These are phyloP conservation scores for Scarus forsteni DNA, from an alignment of 2,797 vertebrate genomes.

Conservation along the genomic window DNA sequence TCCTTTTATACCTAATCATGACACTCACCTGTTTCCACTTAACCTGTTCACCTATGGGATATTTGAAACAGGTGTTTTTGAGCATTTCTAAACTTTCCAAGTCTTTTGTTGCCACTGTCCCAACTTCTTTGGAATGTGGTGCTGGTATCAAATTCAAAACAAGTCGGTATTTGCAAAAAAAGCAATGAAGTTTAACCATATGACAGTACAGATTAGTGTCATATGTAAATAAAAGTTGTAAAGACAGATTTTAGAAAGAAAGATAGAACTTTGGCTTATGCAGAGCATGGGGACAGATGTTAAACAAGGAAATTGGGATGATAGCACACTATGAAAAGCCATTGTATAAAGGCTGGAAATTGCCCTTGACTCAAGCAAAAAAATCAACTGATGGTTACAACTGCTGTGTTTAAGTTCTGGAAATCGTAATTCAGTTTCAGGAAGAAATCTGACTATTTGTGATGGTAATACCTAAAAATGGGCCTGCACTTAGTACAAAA, in stretches of 20 bases:
- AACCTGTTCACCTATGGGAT: too few relatives aligned
- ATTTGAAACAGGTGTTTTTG: too few relatives aligned
- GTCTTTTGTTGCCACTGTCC: too few relatives aligned
- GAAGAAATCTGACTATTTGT: conserved; percentile 10
- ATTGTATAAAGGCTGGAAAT: conserved; percentile 64
- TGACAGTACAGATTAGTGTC: conserved; percentile 21
- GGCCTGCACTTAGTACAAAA: too few relatives aligned
- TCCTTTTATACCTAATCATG: too few relatives aligned
- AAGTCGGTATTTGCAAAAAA: too few relatives aligned
- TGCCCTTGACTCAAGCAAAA: conserved; percentile 49
- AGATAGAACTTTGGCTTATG: conserved; percentile 35
- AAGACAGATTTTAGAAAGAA: conserved; percentile 11
- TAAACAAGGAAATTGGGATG: conserved; percentile 67
- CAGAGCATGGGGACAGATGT: conserved; percentile 65
- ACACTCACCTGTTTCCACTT: too few relatives aligned
- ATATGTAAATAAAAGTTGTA: conserved; percentile 31
- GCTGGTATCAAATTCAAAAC: too few relatives aligned
- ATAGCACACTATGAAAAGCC: conserved; percentile 65
- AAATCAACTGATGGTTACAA: conserved; percentile 49
- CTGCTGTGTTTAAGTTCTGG: conserved; percentile 43
- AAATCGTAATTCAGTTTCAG: conserved; percentile 29
- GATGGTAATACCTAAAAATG: too few relatives aligned
- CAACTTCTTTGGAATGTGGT: too few relatives aligned
- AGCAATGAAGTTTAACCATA: not conserved
- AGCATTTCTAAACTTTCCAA: too few relatives aligned